phyloP scores from a whole-genome alignment of 2,797 vertebrate genomes.

The Gallinago solitaria region DNA sequence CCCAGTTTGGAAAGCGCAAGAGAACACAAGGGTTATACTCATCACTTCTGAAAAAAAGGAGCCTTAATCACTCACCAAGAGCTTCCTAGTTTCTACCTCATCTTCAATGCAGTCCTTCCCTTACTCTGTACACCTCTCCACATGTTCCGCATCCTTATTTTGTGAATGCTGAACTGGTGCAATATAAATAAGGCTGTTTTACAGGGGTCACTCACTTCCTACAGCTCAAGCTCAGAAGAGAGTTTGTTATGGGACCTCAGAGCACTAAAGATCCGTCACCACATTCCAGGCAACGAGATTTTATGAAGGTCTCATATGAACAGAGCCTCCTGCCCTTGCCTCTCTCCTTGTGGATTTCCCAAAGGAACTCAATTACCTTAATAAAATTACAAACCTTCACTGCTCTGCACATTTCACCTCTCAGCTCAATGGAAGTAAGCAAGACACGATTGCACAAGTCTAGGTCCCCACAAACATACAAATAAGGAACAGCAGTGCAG shows the following conservation, averaged over 20 bases:
- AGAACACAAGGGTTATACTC: neutral
- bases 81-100: neutral
- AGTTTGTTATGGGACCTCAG: neutral
- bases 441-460: neutral
- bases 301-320: neutral
- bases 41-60: neutral
- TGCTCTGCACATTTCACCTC: neutral
- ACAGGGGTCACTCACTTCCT: neutral
- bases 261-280: neutral
- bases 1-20: neutral
- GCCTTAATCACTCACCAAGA: neutral
- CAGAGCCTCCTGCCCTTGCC: neutral
- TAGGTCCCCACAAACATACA: constrained; percentile 1
- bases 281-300: neutral
- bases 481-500: constrained; percentile 17
- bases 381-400: neutral
- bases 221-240: neutral
- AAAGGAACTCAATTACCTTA: neutral
- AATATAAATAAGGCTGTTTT: neutral
- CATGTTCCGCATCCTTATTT: neutral
- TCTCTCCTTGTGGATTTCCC: neutral
- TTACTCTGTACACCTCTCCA: neutral
- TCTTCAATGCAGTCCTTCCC: accelerated
- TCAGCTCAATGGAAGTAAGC: neutral
- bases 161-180: neutral